Percentiles rank a stretch among this genome's conserved stretches.
Evolutionary conservation across 2,797 vertebrate species (phyloP).

Genomic region (Cossypha polioptera): DNA sequence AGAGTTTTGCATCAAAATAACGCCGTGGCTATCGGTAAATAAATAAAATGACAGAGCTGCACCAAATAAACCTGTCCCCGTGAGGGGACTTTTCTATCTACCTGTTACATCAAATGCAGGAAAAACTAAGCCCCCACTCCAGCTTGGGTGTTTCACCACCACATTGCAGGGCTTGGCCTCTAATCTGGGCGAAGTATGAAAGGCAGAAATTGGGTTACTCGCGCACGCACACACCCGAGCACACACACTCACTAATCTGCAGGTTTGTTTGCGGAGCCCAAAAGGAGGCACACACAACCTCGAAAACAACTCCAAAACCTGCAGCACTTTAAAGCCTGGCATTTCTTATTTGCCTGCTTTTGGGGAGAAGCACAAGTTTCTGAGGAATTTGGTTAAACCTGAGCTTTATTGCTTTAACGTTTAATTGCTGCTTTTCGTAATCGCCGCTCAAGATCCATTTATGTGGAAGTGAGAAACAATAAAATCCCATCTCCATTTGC

Average conservation of each 20-base stretch:
- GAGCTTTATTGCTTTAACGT: conserved; percentile 21
- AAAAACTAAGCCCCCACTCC: neutral
- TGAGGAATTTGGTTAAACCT: neutral
- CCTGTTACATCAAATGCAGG: conserved; percentile 16
- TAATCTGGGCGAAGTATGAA: conserved; percentile 53
- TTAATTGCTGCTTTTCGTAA: conserved; percentile 55
- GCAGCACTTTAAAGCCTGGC: neutral
- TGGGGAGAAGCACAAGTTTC: neutral
- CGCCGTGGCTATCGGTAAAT: neutral
- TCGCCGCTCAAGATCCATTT: conserved; percentile 62
- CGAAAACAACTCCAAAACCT: neutral
- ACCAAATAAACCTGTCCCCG: neutral
- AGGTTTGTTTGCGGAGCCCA: neutral
- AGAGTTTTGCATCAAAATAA: conserved; percentile 61
- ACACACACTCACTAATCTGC: neutral
- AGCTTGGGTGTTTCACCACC: neutral
- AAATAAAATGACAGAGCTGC: conserved; percentile 3
- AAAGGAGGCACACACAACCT: neutral
- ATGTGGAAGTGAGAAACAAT: conserved; percentile 66
- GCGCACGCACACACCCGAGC: neutral
- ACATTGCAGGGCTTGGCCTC: neutral
- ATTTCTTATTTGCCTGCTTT: neutral
- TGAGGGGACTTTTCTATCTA: neutral
- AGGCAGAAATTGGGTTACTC: conserved; percentile 64
- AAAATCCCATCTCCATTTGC: conserved; percentile 64